Evolutionary conservation across 2,888 invertebrate species (phyloP).

Genomic region (Cephus rjabovi): DNA sequence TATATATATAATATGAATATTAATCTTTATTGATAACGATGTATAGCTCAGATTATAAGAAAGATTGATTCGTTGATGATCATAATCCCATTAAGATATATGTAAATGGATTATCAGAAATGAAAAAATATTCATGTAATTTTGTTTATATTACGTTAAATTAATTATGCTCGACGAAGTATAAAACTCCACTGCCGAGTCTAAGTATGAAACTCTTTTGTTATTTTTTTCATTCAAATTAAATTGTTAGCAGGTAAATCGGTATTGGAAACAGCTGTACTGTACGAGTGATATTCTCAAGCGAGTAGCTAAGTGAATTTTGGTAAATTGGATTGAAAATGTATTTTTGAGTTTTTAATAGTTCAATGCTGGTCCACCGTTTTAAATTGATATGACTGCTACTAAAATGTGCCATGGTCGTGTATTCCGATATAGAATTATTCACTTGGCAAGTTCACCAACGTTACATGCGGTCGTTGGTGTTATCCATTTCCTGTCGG

Average conservation of each 20-base stretch:
- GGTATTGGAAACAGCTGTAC: too few species aligned
- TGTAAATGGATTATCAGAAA: neutral
- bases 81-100: neutral
- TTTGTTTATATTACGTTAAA: neutral
- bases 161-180: neutral
- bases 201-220: too few species aligned
- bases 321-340: neutral
- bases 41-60: too few species aligned
- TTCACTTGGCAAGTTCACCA: constrained; percentile 24
- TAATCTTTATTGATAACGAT: neutral
- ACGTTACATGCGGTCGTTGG: neutral
- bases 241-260: too few species aligned
- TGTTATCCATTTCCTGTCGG: constrained; percentile 22
- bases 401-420: neutral
- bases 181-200: neutral
- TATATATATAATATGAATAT: neutral
- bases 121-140: neutral
- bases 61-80: neutral
- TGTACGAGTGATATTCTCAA: neutral
- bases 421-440: neutral
- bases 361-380: neutral
- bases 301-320: neutral
- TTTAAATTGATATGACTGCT: neutral
- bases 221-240: too few species aligned
- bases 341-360: neutral